Conservation (phyloP, 1,140 invertebrate genomes). For the Pogonus chalceus region DNA sequence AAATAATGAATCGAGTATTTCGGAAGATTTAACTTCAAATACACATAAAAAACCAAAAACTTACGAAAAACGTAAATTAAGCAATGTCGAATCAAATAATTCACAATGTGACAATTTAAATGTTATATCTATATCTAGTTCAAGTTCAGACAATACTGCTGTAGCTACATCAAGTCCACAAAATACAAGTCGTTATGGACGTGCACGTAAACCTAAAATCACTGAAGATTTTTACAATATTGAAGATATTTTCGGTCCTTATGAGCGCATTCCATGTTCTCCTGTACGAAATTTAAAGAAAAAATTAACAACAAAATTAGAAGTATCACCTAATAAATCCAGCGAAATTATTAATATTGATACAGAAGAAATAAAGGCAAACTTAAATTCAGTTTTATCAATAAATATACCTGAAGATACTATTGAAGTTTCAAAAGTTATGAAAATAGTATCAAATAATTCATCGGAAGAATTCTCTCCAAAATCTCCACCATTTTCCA, state of each 20-base stretch:
- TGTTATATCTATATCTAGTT: no score
- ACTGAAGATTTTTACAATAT: conserved; percentile 24
- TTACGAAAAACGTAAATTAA: neutral
- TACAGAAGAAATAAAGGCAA: neutral
- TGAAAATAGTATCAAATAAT: conserved; percentile 19
- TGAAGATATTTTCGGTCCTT: conserved; percentile 20
- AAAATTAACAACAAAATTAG: conserved; percentile 6
- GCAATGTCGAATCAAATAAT: neutral
- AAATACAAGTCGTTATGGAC: conserved; percentile 21
- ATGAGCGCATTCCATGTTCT: conserved; percentile 11
- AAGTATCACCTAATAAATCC: neutral
- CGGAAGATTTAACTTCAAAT: neutral
- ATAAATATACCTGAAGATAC: conserved; percentile 4
- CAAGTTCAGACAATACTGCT: neutral
- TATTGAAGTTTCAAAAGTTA: conserved; percentile 20
- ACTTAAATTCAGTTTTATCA: neutral
- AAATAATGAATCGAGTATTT: no score
- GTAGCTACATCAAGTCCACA: neutral
- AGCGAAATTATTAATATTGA: neutral
- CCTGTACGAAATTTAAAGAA: neutral
- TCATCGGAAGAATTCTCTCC: conserved; percentile 6
- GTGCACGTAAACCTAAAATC: conserved; percentile 23
- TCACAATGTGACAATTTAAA: neutral
- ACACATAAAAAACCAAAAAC: neutral
- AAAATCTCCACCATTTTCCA: conserved; percentile 11